Evolutionary conservation across 2,888 invertebrate species (phyloP), one percentile per base, ranked within the genome.

Genomic region (Arctia plantaginis): DNA sequence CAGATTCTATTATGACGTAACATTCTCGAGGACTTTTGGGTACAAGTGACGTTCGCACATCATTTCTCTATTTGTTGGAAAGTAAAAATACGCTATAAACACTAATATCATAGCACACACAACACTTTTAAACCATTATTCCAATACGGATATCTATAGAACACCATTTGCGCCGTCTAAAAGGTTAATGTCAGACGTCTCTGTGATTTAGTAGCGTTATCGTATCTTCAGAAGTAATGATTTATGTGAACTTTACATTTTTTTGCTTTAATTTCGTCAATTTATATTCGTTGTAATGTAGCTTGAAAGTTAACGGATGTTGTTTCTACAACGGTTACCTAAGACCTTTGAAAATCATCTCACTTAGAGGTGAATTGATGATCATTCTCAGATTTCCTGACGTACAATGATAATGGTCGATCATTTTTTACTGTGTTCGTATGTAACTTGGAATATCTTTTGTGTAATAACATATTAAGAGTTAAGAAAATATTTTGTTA

Each of bases 61-160:
- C 74, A 73, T 66, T 41, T 69, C 35, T 66, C n/a, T 76, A 69
- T 73, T 71, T 69, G 71, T 77, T 71, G 44, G 72, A 83, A 81
- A 85, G 84, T 83, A 76, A 85, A 83, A 85, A 74, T 75, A 72
- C 72, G 68, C 79, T 65, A 76, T 73, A 72, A 71, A 66, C n/a
- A 70, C 62, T 30, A 59, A 70, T n/a, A n/a, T n/a, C n/a, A n/a
- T n/a, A n/a, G n/a, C n/a, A 44, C 62, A 70, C 70, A 62, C 70
- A 69, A 64, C 77, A 72, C 73, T 6, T 35, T 35, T 35, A n/a
- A 47, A 72, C 41, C 39, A 64, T 51, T 51, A 73, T 10, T 51
- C 15, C 23, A 35, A 74, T 3, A 41, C 66, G 51, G 41, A 30
- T 62, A 27, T 74, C 18, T 71, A 64, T 0, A 39, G 55, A 30